Base-by-base conservation (phyloP, 2,888 invertebrate species). In the Kuschelorhynchus macadamiae region DNA sequence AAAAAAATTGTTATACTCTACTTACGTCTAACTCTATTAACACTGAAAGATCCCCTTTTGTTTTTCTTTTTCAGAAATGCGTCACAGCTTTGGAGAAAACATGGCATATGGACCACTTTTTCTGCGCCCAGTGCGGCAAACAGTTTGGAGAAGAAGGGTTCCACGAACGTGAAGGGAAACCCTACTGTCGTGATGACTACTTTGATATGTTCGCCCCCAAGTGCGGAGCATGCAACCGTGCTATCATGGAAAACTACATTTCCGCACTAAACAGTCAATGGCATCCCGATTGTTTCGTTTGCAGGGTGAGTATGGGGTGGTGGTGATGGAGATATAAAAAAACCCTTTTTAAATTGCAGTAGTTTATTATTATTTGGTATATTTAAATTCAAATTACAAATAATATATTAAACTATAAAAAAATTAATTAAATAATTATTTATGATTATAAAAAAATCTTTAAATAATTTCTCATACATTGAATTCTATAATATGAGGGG, bases 41-140 rank as follows among this genome's bases (percentile, higher is more conserved):
- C n/a, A n/a, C n/a, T n/a, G n/a, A n/a, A 25, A 25, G 3, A 25
- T 25, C 25, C 25, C 7, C 25, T 25, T 5, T 25, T 25, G 25
- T 36, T 30, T 7, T 30, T 30, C 12, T 36, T 52, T 87, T 88
- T 64, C 87, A 97, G 97, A 97, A 98, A 95, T 98, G 98, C 87
- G 96, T 98, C 71, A 97, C 97, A 1, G 98, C 98, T 8, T 85
- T 98, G 83, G 97, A 97, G 83, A 95, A 95, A 85, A 97, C 97
- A 74, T 98, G 97, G 97, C 98, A 98, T 83, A 96, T 97, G 79
- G 98, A 98, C 83, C 98, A 98, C 85, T 98, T 98, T 89, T 95
- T 97, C 88, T 98, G 98, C 85, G 95, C 96, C 72, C 96, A 97
- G 81, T 98, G 98, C 83, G 97, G 97, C 42, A 94, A 95, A 81